A percentile compares a stretch with the other conserved stretches of the same genome.
Conservation (phyloP, 2,888 invertebrate species). For the Neoascia interrupta region DNA sequence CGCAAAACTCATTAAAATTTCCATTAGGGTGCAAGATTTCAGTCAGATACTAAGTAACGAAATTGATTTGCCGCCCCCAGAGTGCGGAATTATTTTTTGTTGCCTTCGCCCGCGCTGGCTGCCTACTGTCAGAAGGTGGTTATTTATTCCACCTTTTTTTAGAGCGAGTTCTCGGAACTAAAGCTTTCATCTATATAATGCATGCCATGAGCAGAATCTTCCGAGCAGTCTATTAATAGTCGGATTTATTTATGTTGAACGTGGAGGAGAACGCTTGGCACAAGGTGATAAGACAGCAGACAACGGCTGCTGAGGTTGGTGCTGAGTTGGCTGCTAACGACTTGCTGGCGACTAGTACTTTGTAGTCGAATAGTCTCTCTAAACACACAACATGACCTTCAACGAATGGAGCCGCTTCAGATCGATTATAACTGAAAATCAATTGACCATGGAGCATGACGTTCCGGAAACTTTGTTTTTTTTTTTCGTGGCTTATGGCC, state of each 20-base stretch:
- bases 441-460: slow-evolving; percentile 31
- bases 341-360: no score
- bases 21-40: slow-evolving; percentile 31
- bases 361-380: no score
- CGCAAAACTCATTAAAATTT: slow-evolving; percentile 43
- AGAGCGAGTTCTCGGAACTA: slow-evolving; percentile 5
- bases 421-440: slow-evolving; percentile 19
- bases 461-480: slow-evolving; percentile 14
- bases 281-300: slow-evolving; percentile 8
- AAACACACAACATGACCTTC: no score
- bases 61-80: slow-evolving; percentile 24
- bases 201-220: slow-evolving; percentile 20
- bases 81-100: no score
- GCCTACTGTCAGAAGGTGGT: not conserved
- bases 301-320: not conserved
- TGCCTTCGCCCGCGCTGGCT: not conserved
- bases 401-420: not conserved
- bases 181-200: slow-evolving; percentile 21
- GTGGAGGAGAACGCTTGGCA: slow-evolving; percentile 2
- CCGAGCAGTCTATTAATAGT: slow-evolving; percentile 39
- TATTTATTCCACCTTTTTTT: slow-evolving; percentile 9
- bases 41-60: slow-evolving; percentile 21
- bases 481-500: not conserved
- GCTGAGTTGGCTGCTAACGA: no score
- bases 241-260: slow-evolving; percentile 16